Evolutionary conservation across 2,888 invertebrate species (phyloP).

Genomic region (Allolobophora icterica): DNA sequence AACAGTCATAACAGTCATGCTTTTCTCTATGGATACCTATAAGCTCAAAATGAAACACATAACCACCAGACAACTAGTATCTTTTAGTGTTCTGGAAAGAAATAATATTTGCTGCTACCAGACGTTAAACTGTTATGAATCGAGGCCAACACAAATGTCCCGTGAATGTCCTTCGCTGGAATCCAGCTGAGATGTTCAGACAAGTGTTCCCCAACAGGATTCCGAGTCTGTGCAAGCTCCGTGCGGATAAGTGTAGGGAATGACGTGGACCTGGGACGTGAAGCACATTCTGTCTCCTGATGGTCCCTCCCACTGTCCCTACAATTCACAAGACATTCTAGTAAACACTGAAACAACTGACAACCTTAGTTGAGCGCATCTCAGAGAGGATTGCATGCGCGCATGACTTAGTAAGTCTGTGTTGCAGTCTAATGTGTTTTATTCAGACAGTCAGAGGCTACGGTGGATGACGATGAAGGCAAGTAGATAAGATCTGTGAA

Average conservation of each 20-base stretch:
- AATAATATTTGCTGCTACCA: background rate
- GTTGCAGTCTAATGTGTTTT: background rate
- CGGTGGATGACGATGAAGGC: no score
- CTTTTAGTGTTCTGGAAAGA: background rate
- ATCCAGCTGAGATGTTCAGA: background rate
- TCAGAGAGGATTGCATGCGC: background rate
- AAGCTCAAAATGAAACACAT: no score
- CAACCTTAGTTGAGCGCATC: background rate
- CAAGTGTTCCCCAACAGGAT: constrained; percentile 32
- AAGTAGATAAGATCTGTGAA: no score
- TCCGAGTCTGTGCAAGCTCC: constrained; percentile 32
- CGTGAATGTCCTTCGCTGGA: background rate
- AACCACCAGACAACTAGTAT: no score
- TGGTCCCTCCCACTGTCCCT: constrained; percentile 38
- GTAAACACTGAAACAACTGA: background rate
- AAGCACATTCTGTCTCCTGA: constrained; percentile 34
- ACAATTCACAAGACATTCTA: constrained; percentile 1
- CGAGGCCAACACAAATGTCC: background rate
- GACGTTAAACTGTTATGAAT: background rate
- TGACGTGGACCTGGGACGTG: constrained; percentile 43
- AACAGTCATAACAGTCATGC: no score
- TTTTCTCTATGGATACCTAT: no score
- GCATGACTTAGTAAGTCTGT: background rate
- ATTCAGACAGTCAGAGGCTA: no score
- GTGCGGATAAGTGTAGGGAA: constrained; percentile 43